A percentile compares a stretch with the other conserved stretches of the same genome.
Conservation (phyloP, 2,113 vertebrate genomes). For the Natator depressus region DNA sequence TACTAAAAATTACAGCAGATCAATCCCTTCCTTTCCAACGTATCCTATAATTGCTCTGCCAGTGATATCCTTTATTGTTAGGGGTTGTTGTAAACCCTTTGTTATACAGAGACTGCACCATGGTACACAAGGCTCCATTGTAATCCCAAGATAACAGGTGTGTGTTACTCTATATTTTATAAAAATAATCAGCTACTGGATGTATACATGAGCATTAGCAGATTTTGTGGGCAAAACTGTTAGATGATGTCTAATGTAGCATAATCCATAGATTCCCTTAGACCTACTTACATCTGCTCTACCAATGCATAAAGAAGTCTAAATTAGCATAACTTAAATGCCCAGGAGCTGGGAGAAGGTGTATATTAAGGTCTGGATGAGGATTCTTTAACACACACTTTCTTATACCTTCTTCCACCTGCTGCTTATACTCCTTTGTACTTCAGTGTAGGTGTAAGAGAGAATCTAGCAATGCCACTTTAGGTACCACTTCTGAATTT, state of each 20-base stretch:
- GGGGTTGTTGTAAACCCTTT: background rate
- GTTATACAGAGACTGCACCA: background rate
- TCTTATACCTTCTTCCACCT: background rate
- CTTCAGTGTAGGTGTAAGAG: background rate
- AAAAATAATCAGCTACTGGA: background rate
- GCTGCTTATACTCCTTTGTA: background rate
- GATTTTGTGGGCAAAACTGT: background rate
- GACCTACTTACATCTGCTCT: background rate
- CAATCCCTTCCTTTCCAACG: background rate
- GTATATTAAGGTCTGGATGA: background rate
- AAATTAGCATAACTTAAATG: background rate
- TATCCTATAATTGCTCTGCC: background rate
- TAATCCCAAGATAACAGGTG: background rate
- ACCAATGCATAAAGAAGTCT: background rate
- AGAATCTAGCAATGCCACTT: background rate
- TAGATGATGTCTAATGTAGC: background rate
- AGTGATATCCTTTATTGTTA: background rate
- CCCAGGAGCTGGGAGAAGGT: background rate
- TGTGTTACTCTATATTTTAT: background rate
- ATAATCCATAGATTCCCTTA: background rate
- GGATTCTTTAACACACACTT: background rate
- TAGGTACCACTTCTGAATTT: background rate
- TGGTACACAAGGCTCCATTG: background rate
- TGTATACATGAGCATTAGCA: background rate
- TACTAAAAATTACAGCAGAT: background rate